A percentile compares a stretch with the other conserved stretches of the same genome.
Evolutionary conservation across 2,888 invertebrate species (phyloP).

Genomic region (Spodoptera picta): DNA sequence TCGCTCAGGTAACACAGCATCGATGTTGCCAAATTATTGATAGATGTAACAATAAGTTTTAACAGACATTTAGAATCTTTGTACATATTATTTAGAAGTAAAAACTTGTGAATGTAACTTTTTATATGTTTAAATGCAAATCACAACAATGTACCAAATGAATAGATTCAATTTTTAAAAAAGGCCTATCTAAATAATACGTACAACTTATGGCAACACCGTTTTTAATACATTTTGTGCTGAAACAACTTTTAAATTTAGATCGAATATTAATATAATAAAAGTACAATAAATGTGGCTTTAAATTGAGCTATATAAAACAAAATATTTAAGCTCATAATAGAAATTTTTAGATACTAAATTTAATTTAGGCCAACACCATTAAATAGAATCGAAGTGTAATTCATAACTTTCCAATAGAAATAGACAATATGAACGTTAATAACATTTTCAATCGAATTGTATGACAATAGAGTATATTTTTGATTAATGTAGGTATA

Average conservation of each 20-base stretch:
- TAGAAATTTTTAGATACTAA: conserved; percentile 25
- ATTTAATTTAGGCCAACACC: conserved; percentile 61
- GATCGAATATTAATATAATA: conserved; percentile 28
- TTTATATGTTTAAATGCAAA: too few species aligned
- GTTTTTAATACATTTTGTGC: conserved; percentile 1
- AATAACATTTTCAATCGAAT: conserved; percentile 26
- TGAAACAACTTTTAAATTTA: background rate
- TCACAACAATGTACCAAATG: background rate
- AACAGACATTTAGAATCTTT: too few species aligned
- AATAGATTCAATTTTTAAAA: too few species aligned
- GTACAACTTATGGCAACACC: background rate
- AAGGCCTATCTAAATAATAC: conserved; percentile 3
- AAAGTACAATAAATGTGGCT: conserved; percentile 70
- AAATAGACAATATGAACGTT: conserved; percentile 38
- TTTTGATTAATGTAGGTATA: conserved; percentile 14
- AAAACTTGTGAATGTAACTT: too few species aligned
- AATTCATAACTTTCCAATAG: conserved; percentile 43
- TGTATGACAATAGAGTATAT: conserved; percentile 16
- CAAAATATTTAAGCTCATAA: conserved; percentile 31
- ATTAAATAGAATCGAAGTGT: conserved; percentile 39
- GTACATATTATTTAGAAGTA: conserved; percentile 4
- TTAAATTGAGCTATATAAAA: conserved; percentile 65
- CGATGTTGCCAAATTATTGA: conserved; percentile 22
- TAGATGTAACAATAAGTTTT: too few species aligned
- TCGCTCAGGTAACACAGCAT: conserved; percentile 31